Percentiles rank a stretch among this genome's conserved stretches.
Conservation (phyloP, 1,140 invertebrate species). For the Bombus vancouverensis region DNA sequence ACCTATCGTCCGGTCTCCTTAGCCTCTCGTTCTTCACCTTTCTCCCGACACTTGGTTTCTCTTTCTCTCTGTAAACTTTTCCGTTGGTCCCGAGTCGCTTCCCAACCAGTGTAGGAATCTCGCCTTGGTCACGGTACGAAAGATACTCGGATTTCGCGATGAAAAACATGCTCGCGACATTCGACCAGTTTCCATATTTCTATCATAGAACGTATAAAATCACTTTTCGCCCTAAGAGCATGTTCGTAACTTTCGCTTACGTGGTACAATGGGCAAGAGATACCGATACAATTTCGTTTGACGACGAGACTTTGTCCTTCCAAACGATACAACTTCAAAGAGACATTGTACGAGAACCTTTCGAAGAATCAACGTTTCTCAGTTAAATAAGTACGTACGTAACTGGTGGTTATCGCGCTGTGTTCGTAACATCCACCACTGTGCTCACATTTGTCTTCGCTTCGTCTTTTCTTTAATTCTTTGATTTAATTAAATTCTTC, state of each 20-base stretch:
- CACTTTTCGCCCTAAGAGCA: too few species aligned
- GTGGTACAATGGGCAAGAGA: neutral
- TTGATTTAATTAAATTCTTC: too few species aligned
- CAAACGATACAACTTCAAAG: too few species aligned
- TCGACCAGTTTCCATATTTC: neutral
- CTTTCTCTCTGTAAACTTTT: neutral
- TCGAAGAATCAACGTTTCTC: too few species aligned
- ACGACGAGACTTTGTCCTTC: too few species aligned
- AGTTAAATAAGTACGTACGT: too few species aligned
- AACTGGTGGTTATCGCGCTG: neutral
- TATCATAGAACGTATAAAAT: too few species aligned
- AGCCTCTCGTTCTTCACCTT: constrained; percentile 30
- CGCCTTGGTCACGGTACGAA: neutral
- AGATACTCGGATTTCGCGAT: neutral
- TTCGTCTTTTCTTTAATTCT: too few species aligned
- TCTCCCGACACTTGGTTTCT: constrained; percentile 31
- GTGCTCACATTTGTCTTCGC: neutral
- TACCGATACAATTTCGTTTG: neutral
- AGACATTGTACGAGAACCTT: too few species aligned
- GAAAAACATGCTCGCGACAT: neutral
- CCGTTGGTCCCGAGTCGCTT: neutral
- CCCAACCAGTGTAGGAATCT: neutral
- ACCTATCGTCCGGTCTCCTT: constrained; percentile 63
- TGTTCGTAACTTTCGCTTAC: too few species aligned
- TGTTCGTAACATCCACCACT: neutral